Evolutionary conservation across 2,113 vertebrate species (phyloP).

Genomic region (Rutilus rutilus): DNA sequence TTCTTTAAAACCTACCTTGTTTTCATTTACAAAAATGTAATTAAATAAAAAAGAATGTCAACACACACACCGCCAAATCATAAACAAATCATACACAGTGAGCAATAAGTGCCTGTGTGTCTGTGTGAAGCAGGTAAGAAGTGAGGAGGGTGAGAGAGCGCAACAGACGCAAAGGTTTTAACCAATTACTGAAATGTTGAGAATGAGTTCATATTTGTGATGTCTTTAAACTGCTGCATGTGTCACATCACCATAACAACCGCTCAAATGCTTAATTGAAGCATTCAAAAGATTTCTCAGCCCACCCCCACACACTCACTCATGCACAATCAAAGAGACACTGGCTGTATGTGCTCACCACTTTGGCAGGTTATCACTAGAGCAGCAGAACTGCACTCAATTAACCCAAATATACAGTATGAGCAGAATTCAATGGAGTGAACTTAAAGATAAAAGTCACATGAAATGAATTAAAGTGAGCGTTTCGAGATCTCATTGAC

Average conservation of each 20-base stretch:
- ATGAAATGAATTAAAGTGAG: background rate
- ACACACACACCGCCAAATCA: too few species aligned
- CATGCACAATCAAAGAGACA: background rate
- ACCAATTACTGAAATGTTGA: background rate
- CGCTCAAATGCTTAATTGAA: background rate
- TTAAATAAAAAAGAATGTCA: too few species aligned
- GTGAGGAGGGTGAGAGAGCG: background rate
- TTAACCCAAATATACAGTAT: constrained; percentile 17
- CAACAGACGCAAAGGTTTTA: background rate
- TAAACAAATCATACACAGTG: background rate
- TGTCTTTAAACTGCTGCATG: background rate
- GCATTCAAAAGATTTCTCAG: background rate
- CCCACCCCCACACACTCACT: background rate
- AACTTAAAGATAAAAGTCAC: background rate
- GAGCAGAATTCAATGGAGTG: background rate
- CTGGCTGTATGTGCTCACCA: background rate
- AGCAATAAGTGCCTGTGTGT: background rate
- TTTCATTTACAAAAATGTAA: too few species aligned
- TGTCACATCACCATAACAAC: constrained; percentile 17
- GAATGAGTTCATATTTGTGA: constrained; percentile 1
- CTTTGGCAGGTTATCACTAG: background rate
- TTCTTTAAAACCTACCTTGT: too few species aligned
- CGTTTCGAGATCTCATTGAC: background rate
- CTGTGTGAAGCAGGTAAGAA: background rate
- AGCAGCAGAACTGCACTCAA: background rate